Evolutionary conservation across 37 sponge, comb jelly and placozoan genomes (phyloP).

Genomic region (Petrosia ficiformis): DNA sequence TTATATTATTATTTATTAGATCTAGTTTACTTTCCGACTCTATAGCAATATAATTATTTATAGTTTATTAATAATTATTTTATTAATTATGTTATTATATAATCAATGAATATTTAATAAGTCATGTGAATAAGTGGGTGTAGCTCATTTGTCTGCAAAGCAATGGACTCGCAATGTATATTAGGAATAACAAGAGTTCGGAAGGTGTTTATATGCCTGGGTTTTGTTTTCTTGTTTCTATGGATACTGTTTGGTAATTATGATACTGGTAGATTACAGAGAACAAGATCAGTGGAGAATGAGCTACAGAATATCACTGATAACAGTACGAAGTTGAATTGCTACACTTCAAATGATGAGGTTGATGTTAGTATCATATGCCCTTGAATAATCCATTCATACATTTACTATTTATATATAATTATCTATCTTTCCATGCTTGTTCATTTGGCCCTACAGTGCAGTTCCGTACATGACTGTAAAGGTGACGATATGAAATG

Average conservation of each 20-base stretch:
- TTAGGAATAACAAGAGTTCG: background rate
- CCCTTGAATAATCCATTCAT: background rate
- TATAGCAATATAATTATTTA: too few relatives aligned
- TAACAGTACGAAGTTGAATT: background rate
- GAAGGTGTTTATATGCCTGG: background rate
- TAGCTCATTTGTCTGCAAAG: background rate
- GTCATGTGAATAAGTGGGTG: background rate
- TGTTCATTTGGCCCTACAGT: constrained; percentile 22
- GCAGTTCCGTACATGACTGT: constrained; percentile 35
- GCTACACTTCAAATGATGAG: too few relatives aligned
- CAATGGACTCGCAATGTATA: background rate
- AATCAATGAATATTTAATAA: background rate
- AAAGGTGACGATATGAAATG: constrained; percentile 32
- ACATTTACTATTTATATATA: background rate
- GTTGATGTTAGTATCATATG: too few relatives aligned
- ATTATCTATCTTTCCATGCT: background rate
- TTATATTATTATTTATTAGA: too few relatives aligned
- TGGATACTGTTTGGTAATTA: background rate
- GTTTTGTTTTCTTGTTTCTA: background rate
- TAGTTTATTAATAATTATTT: background rate
- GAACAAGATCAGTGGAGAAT: background rate
- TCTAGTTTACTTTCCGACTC: too few relatives aligned
- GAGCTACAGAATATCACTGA: background rate
- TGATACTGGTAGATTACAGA: background rate
- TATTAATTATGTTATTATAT: background rate